Evolutionary conservation across 2,797 vertebrate genomes (phyloP), one percentile per base, ranked within the genome.

Genomic region (Rhabdomys pumilio): DNA sequence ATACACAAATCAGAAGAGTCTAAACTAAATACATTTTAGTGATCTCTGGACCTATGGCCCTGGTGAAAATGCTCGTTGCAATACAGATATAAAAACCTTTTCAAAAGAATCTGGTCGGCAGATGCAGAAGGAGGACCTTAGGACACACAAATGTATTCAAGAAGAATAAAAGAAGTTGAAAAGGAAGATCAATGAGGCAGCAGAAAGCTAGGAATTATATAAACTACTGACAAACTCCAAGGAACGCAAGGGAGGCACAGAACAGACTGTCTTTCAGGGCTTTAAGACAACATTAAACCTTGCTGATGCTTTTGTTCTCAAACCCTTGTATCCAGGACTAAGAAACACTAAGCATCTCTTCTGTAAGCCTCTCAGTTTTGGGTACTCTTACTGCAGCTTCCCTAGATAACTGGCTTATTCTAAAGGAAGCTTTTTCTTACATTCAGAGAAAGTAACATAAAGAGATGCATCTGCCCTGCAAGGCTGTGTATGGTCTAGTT

Each of bases 1-100:
- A 47, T 57, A 20, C 81, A 75, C 38, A 91, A 94, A 89, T 20
- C 22, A 76, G 13, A 84, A 88, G 19, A 90, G 47, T 85, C 31
- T 86, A 29, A 57, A 87, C 41, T 31, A 93, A 72, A 75, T 44
- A 72, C 0, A 8, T 63, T 91, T 85, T 31, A 87, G 22, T 81
- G 20, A 61, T 34, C 29, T 67, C 26, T 80, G 80, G 59, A 19
- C 31, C n/a, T 94, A 29, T 15, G 2, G 24, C 9, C 50, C 57
- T 88, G 31, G 50, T 85, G 29, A 55, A 90, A 95, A 53, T 20
- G 5, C 9, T 59, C n/a, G 65, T 82, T 77, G 80, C n/a, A 31
- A 61, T 31, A 93, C 84, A 55, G 76, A 82, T 77, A 29, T 6
- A 76, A 6, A 44, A 20, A 76, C 19, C 5, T 3, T 34, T 9